Base-by-base conservation (phyloP, 2,797 vertebrate species). In the Melopsittacus undulatus region DNA sequence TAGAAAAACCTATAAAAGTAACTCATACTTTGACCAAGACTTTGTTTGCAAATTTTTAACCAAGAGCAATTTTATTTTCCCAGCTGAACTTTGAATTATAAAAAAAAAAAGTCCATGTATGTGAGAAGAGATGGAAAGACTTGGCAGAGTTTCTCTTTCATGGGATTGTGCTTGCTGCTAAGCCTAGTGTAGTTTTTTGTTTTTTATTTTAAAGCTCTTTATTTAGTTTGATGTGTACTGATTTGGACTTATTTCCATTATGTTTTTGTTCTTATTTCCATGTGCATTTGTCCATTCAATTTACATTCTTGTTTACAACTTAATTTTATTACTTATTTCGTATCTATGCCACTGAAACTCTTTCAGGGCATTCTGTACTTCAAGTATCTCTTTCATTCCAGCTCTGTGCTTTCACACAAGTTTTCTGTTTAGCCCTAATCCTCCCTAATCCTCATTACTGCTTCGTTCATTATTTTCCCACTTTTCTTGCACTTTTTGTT, bases 1-100 rank as follows among this genome's bases (percentile, higher is more conserved):
- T 78, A 32, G 67, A 69, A 52, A 48, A 96, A 90, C 48, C 64
- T 86, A 23, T 77, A 67, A 80, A 93, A 95, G 80, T 85, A 94
- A 85, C 85, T 94, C 48, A 51, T 54, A 73, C 61, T 79, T 96
- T 87, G 91, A 42, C 24, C 29, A 68, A 59, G 23, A 34, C 14
- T 73, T 88, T 57, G 38, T 87, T 95, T 86, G 93, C 34, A 84
- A 63, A 26, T 61, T 81, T 95, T 86, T 80, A 94, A 52, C 20
- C 29, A 10, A 64, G 68, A 84, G 34, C 22, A 79, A 19, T 82
- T 89, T 87, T 87, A 63, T 66, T 95, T 96, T 95, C 74, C 30
- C 70, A 77, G 27, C 17, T 61, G 46, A 66, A n/a, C 11, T 78
- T 26, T 81, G 72, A 92, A 82, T 78, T 74, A 13, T 9, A 57